phyloP scores from a whole-genome alignment of 2,888 invertebrate species.

The Drosophila niveifrons region DNA sequence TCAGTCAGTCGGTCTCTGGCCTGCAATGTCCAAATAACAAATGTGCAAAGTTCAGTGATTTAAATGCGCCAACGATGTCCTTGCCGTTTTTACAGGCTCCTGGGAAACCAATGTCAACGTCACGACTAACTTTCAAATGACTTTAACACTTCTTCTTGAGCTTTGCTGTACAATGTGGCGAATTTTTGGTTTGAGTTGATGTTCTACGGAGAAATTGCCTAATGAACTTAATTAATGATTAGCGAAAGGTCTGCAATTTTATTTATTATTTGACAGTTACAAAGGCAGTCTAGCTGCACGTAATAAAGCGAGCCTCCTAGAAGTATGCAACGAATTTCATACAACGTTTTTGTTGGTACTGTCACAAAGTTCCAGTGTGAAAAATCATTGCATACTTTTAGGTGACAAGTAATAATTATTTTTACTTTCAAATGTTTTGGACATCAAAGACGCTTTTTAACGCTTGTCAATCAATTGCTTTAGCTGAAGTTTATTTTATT shows the following conservation, averaged over 20 bases:
- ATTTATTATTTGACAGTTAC: not conserved
- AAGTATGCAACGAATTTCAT: not conserved
- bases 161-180: slow-evolving; percentile 11
- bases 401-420: not conserved
- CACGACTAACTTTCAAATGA: slow-evolving; percentile 42
- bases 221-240: slow-evolving; percentile 26
- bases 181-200: slow-evolving; percentile 6
- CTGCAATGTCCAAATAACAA: slow-evolving; percentile 56
- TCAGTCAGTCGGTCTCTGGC: slow-evolving; percentile 4
- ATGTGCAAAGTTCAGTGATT: slow-evolving; percentile 75
- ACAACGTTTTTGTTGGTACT: not conserved
- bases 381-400: not conserved
- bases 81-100: slow-evolving; percentile 21
- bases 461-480: not conserved
- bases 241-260: slow-evolving; percentile 2
- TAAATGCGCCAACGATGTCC: slow-evolving; percentile 64
- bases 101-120: slow-evolving; percentile 32
- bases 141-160: slow-evolving; percentile 24
- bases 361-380: not conserved
- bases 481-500: not conserved
- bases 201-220: slow-evolving; percentile 26
- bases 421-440: no score
- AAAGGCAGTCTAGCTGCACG: not conserved
- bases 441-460: not conserved
- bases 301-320: not conserved